Base-by-base conservation (phyloP, 1,140 invertebrate species). In the Aethina tumida region DNA sequence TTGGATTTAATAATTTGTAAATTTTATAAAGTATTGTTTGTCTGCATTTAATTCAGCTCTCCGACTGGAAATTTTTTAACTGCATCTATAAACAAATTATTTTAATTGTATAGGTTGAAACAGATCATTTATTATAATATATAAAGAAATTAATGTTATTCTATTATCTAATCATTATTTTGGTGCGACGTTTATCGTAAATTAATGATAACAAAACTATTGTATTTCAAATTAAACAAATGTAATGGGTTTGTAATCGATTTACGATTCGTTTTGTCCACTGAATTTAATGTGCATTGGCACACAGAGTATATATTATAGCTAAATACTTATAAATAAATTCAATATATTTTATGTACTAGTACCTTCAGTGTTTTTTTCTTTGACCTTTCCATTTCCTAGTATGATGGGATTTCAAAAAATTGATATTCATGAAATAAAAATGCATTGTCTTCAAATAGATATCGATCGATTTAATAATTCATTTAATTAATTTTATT, bases 311-410 rank as follows among this genome's bases (percentile, higher is more conserved):
- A 50, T 49, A 49, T 49, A 47, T 50, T 53, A 53, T 53, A 53
- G 45, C 41, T 53, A 49, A 42, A 49, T 42, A 52, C 44, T 44
- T 48, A 49, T 50, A 50, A 53, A 50, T 44, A 49, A 53, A 53
- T 43, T 45, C 47, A 53, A 50, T 52, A 52, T 52, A 53, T 53
- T 53, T 53, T 53, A 53, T 53, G 47, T 53, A 53, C 51, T 53
- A 53, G 47, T 39, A 52, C 38, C 24, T 28, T 37, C 19, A 29
- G 29, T 49, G 42, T 52, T 41, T 41, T 49, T 49, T 40, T 7
- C 15, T 0, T 32, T 15, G n/a, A n/a, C n/a, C n/a, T n/a, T n/a
- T n/a, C n/a, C n/a, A n/a, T n/a, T n/a, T n/a, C n/a, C n/a, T n/a
- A n/a, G n/a, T n/a, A n/a, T n/a, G n/a, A n/a, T n/a, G n/a, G n/a